Conservation (phyloP, 2,113 vertebrate genomes). For the Dolichallabes microphthalmus region DNA sequence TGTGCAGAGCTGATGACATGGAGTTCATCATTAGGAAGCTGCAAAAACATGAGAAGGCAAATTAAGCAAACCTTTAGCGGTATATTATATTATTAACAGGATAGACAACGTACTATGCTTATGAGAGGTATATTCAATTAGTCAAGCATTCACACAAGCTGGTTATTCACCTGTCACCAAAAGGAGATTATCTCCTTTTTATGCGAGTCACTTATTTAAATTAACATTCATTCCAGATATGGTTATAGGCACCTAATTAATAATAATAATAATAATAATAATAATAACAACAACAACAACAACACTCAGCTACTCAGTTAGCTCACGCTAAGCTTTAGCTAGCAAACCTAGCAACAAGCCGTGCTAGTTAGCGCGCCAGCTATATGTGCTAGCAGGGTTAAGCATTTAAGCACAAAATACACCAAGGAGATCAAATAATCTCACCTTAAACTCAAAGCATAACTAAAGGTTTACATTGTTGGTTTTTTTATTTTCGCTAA, state of each 20-base stretch:
- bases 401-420: neutral
- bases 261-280: too few species aligned
- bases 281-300: too few species aligned
- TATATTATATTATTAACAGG: neutral
- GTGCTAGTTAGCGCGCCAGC: neutral
- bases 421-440: neutral
- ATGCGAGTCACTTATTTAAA: neutral
- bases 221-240: neutral
- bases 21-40: constrained; percentile 75
- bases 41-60: neutral
- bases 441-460: constrained; percentile 41
- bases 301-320: too few species aligned
- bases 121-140: neutral
- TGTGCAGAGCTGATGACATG: constrained; percentile 72
- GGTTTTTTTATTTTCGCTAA: neutral
- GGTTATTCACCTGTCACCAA: neutral
- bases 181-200: neutral
- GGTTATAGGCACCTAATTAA: neutral
- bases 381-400: neutral
- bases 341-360: neutral
- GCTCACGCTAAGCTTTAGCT: neutral
- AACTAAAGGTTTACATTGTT: constrained; percentile 27
- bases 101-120: neutral
- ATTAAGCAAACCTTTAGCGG: neutral
- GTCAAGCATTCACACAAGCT: neutral